Evolutionary conservation across 1,140 invertebrate genomes (phyloP).

Genomic region (Drosophila takahashii): DNA sequence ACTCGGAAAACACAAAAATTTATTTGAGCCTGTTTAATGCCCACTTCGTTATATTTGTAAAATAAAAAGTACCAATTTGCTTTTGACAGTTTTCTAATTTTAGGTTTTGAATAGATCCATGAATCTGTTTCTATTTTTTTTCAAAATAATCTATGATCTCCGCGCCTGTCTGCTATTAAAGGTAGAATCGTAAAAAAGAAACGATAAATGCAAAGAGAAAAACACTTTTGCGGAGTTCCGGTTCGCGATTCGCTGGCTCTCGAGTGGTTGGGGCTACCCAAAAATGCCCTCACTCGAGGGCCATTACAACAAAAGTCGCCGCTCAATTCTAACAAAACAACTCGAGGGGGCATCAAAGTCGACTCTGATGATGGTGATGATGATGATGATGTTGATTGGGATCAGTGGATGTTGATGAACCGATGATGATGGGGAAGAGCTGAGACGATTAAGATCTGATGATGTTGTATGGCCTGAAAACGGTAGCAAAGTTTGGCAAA

Average conservation of each 20-base stretch:
- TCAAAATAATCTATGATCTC: constrained; percentile 15
- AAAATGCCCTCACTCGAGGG: constrained; percentile 74
- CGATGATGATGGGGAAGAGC: constrained; percentile 15
- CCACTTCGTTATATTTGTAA: too few relatives aligned
- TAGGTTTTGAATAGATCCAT: neutral
- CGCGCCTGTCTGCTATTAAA: constrained; percentile 52
- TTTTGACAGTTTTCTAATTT: neutral
- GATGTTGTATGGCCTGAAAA: constrained; percentile 12
- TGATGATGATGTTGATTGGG: constrained; percentile 39
- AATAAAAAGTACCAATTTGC: neutral
- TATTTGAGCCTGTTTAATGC: too few relatives aligned
- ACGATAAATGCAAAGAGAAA: constrained; percentile 16
- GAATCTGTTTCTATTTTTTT: neutral
- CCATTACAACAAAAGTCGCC: constrained; percentile 54
- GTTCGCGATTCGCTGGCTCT: constrained; percentile 56
- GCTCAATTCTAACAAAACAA: constrained; percentile 20
- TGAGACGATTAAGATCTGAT: constrained; percentile 3
- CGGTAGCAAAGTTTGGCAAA: constrained; percentile 28
- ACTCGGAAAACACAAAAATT: too few relatives aligned
- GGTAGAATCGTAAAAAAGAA: constrained; percentile 16
- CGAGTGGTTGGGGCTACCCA: constrained; percentile 37
- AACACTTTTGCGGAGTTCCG: constrained; percentile 63
- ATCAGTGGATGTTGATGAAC: constrained; percentile 29
- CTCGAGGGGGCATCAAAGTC: constrained; percentile 22
- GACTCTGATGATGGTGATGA: constrained; percentile 15